Evolutionary conservation across 1,140 invertebrate species (phyloP), one percentile per base, ranked within the genome.

Genomic region (Aphelinus certus): DNA sequence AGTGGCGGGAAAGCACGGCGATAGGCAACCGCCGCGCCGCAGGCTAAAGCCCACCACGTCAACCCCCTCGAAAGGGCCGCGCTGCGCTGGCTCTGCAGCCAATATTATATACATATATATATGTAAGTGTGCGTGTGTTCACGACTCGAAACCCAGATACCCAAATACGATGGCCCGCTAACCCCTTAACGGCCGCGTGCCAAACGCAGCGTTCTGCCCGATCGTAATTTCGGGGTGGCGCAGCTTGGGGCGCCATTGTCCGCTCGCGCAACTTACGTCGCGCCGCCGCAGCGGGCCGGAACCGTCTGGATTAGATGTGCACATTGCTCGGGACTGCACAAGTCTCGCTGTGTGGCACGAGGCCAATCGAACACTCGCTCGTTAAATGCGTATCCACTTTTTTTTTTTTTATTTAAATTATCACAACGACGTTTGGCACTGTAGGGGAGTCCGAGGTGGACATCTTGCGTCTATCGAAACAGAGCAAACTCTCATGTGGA

Each of bases 121-220:
- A 43, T 60, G 45, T 60, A 45, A 26, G 9, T 43, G 45, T 43
- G 7, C 53, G 3, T 45, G 42, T 55, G 7, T 26, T 26, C 26
- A 26, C 42, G 68, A 67, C 60, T 46, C 51, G 47, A 69, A 77
- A 77, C 71, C 76, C 71, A 77, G 71, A 77, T 73, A 77, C 76
- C 76, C 53, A 77, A 77, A 77, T 77, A 64, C 71, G 48, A 69
- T 69, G 66, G 71, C 71, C 76, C 73, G 51, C 74, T 75, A 77
- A 77, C 76, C 76, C 76, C 76, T 73, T 77, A 77, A 73, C 70
- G 47, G 46, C 49, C 71, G 43, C 53, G 46, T 65, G 74, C 73
- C 75, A 72, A 73, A 73, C 70, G 69, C 62, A 72, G 2, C n/a
- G 26, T 26, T 26, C 26, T 26, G 26, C 26, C 26, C 26, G 26